A percentile compares a stretch with the other conserved stretches of the same genome.
These are phyloP conservation scores for Hedya salicella DNA, from an alignment of 2,888 invertebrate species.

Conservation along the genomic window DNA sequence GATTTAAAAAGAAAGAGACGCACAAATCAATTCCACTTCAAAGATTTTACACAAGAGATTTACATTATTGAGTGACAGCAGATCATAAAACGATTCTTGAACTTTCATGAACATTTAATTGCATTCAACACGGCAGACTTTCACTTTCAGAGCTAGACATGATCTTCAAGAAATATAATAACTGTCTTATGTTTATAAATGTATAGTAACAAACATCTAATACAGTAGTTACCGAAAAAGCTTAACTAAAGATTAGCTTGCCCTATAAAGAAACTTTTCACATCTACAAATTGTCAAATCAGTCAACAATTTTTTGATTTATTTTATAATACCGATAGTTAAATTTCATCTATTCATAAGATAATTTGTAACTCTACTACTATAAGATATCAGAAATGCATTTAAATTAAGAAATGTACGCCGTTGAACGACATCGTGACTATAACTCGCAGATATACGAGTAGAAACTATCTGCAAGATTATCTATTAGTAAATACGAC, in stretches of 20 bases:
- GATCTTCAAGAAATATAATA: background rate
- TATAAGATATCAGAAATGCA: slow-evolving; percentile 35
- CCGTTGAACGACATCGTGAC: background rate
- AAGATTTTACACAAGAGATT: too few species aligned
- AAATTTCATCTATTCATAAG: slow-evolving; percentile 41
- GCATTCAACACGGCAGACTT: background rate
- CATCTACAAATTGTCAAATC: slow-evolving; percentile 44
- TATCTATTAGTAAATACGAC: background rate
- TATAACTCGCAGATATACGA: background rate
- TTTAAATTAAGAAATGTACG: slow-evolving; percentile 8
- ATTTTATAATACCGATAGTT: slow-evolving; percentile 33
- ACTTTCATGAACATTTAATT: background rate
- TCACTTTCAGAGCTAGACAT: background rate
- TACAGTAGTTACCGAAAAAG: slow-evolving; percentile 10
- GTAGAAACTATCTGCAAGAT: background rate
- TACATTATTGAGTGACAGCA: too few species aligned
- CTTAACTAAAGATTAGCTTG: slow-evolving; percentile 1
- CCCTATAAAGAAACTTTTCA: slow-evolving; percentile 37
- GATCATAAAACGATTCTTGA: background rate
- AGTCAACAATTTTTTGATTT: slow-evolving; percentile 42
- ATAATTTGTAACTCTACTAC: slow-evolving; percentile 37
- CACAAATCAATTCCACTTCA: too few species aligned
- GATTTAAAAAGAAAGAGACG: too few species aligned
- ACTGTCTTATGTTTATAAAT: background rate
- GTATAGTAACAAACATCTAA: background rate